Percentiles rank a stretch among this genome's conserved stretches.
Conservation (phyloP, 92 coral and sea anemone species). For the Pocillopora meandrina region DNA sequence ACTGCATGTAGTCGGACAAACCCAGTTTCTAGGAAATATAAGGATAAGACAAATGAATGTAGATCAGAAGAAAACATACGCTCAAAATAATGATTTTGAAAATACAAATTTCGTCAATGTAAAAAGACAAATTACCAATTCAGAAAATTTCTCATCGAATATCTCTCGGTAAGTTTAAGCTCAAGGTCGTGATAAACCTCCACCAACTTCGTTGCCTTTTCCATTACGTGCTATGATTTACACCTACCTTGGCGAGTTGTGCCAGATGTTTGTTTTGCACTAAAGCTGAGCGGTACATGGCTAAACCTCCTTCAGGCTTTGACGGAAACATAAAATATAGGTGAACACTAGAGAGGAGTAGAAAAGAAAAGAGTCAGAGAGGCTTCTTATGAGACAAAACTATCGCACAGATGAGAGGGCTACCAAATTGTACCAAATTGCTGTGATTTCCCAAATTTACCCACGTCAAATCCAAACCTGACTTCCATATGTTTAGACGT, state of each 20-base stretch:
- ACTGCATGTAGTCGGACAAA: conserved; percentile 90
- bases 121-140: background rate
- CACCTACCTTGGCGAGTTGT: conserved; percentile 87
- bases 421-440: no score
- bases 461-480: no score
- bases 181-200: background rate
- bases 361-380: conserved; percentile 2
- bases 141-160: background rate
- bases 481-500: no score
- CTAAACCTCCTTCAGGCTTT: conserved; percentile 82
- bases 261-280: conserved; percentile 94
- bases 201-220: background rate
- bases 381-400: background rate
- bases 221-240: conserved; percentile 23
- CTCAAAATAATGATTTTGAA: background rate
- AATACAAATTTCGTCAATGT: background rate
- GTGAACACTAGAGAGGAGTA: conserved; percentile 57
- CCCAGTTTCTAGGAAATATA: conserved; percentile 70
- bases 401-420: no score
- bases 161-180: background rate
- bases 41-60: background rate
- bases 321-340: conserved; percentile 90
- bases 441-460: no score
- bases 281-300: conserved; percentile 85
- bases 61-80: background rate